These are phyloP conservation scores for Tachycineta bicolor DNA, from an alignment of 2,113 vertebrate genomes.

Conservation along the genomic window DNA sequence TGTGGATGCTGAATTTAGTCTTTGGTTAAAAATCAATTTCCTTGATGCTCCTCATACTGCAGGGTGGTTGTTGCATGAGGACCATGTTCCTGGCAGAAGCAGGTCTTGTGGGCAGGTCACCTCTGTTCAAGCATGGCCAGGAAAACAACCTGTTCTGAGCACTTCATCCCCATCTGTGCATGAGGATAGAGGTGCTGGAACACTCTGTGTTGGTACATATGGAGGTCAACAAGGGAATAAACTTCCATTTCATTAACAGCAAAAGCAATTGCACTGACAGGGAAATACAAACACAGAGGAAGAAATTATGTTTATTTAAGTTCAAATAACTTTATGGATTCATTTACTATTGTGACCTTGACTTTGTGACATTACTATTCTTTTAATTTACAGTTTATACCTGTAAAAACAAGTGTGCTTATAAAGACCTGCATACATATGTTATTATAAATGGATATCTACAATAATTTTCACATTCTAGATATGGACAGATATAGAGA, in stretches of 20 bases:
- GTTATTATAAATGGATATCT: not conserved
- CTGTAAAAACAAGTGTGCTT: not conserved
- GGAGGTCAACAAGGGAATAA: not conserved
- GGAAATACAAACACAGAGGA: not conserved
- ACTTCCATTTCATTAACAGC: not conserved
- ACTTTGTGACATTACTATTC: not conserved
- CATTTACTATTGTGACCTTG: not conserved
- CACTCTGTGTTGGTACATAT: not conserved
- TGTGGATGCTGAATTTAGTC: not conserved
- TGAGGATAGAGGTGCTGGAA: not conserved
- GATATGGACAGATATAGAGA: not conserved
- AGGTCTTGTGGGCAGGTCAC: not conserved
- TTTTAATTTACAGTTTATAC: not conserved
- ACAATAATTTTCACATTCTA: not conserved
- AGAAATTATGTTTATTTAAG: not conserved
- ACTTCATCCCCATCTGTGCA: not conserved
- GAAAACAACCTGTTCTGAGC: not conserved
- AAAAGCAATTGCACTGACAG: not conserved
- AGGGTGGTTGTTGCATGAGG: not conserved
- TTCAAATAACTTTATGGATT: not conserved
- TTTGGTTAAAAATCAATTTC: not conserved
- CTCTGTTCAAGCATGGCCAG: not conserved
- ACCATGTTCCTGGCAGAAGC: not conserved
- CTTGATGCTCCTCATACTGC: accelerated
- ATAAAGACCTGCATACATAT: not conserved